Evolutionary conservation across 2,113 vertebrate genomes (phyloP).

Genomic region (Tursiops truncatus): DNA sequence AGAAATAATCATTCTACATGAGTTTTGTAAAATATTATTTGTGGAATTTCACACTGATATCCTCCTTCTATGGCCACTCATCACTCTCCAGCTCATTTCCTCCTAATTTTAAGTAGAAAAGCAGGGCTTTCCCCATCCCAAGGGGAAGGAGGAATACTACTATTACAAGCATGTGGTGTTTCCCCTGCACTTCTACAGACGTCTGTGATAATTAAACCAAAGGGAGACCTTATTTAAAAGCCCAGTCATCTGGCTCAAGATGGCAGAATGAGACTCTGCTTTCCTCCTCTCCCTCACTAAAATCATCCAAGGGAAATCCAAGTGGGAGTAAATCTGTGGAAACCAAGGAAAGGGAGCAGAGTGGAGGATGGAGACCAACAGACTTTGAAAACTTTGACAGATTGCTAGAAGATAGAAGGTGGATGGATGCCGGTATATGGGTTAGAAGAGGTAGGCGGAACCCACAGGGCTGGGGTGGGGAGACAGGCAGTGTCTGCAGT

Average conservation of each 20-base stretch:
- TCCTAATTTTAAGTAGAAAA: neutral
- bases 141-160: neutral
- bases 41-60: neutral
- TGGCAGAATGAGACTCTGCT: neutral
- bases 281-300: neutral
- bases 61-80: neutral
- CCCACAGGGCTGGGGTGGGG: rapidly evolving
- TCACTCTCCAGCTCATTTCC: neutral
- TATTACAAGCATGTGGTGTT: neutral
- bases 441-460: neutral
- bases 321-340: neutral
- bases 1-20: neutral
- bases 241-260: neutral
- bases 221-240: neutral
- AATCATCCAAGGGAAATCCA: neutral
- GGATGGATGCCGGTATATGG: neutral
- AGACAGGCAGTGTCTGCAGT: neutral
- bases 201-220: neutral
- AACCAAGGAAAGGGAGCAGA: neutral
- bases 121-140: neutral
- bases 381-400: neutral
- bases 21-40: neutral
- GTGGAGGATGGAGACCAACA: neutral
- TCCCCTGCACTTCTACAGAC: neutral
- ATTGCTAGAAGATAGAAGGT: neutral